A percentile compares a stretch with the other conserved stretches of the same genome.
These are phyloP conservation scores for Platorchestia sp. DNA, from an alignment of 1,140 invertebrate species.

Conservation along the genomic window DNA sequence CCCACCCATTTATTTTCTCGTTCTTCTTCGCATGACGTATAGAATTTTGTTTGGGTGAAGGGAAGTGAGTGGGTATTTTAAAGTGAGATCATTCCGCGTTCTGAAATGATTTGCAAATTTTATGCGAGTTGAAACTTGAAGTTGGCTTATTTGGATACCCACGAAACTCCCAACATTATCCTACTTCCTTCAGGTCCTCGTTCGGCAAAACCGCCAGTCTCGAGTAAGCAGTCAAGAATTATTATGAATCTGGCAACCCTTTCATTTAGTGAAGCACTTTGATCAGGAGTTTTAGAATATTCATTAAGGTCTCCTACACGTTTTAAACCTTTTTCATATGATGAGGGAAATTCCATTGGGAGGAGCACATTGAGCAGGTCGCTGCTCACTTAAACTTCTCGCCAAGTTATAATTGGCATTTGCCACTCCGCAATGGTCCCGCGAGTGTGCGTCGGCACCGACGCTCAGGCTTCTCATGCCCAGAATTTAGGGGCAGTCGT, in stretches of 20 bases:
- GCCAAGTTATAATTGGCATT: constrained; percentile 48
- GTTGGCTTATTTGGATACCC: too few relatives aligned
- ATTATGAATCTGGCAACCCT: neutral
- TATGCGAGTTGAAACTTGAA: neutral
- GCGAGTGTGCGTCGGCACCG: neutral
- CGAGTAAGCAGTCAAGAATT: neutral
- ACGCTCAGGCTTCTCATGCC: neutral
- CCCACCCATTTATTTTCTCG: neutral
- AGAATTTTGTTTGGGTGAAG: neutral
- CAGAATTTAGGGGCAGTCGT: neutral
- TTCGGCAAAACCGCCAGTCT: neutral
- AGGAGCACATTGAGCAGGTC: constrained; percentile 54
- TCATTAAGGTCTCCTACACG: neutral
- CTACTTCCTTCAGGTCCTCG: neutral
- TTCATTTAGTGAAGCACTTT: neutral
- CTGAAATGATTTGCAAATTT: neutral
- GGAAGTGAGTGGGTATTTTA: neutral
- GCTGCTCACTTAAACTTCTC: constrained; percentile 54
- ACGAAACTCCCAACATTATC: neutral
- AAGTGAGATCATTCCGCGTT: neutral
- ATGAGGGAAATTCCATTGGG: constrained; percentile 40
- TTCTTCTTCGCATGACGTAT: neutral
- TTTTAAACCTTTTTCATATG: constrained; percentile 42
- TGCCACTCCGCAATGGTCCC: constrained; percentile 38
- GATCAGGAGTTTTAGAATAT: neutral